phyloP scores from a whole-genome alignment of 2,113 vertebrate genomes.

The Terrapene triunguis region DNA sequence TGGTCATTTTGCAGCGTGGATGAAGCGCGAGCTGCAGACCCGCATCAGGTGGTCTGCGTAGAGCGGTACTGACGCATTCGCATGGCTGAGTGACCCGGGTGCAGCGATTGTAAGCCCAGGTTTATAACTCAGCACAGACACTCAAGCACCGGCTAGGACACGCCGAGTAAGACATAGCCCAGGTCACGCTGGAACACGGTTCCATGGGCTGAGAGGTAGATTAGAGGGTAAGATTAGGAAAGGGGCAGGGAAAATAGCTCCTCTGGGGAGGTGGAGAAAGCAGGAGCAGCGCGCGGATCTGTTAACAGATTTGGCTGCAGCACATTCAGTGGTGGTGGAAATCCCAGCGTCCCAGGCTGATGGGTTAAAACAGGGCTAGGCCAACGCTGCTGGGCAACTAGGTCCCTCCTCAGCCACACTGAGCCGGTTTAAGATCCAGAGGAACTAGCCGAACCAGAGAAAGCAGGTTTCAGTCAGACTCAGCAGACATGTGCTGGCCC shows the following conservation, averaged over 20 bases:
- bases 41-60: too few relatives aligned
- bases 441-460: neutral
- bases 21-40: too few relatives aligned
- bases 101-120: neutral
- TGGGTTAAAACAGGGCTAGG: neutral
- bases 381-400: neutral
- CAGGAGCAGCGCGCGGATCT: too few relatives aligned
- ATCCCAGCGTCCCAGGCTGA: neutral
- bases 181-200: neutral
- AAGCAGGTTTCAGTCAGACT: neutral
- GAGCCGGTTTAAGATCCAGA: neutral
- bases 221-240: neutral
- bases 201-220: neutral
- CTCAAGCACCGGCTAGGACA: too few relatives aligned
- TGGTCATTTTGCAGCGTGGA: too few relatives aligned
- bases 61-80: neutral
- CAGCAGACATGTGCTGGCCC: neutral
- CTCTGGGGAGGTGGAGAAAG: neutral
- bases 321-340: neutral
- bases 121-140: neutral
- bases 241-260: neutral
- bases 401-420: neutral
- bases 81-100: neutral
- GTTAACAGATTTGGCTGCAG: neutral
- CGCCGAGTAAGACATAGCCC: neutral